phyloP scores from a whole-genome alignment of 2,113 vertebrate species.

The Centropus bengalensis region DNA sequence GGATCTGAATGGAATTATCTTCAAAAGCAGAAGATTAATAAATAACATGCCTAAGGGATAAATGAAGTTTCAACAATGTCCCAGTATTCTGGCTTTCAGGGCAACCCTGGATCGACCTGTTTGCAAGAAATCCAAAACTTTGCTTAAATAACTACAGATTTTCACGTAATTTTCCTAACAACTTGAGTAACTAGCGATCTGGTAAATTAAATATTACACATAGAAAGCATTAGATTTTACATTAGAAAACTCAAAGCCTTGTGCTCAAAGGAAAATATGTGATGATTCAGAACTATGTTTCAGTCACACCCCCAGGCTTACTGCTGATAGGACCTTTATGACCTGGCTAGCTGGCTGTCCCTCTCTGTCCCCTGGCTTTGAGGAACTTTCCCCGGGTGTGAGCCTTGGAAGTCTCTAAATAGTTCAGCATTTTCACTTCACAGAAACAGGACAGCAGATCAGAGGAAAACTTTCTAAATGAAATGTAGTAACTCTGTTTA shows the following conservation, averaged over 20 bases:
- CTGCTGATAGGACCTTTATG: background rate
- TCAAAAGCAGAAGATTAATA: conserved; percentile 21
- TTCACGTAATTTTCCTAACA: background rate
- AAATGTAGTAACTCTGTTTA: background rate
- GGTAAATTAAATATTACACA: background rate
- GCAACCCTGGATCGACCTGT: background rate
- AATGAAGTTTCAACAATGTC: background rate
- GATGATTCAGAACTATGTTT: background rate
- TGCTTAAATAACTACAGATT: background rate
- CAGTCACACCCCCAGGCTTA: background rate
- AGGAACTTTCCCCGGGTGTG: background rate
- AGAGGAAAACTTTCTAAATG: background rate
- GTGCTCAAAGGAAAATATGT: background rate
- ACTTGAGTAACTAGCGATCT: background rate
- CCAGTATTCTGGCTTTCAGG: background rate
- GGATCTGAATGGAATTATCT: conserved; percentile 43
- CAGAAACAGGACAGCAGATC: background rate
- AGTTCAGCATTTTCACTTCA: background rate
- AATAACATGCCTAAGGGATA: conserved; percentile 10
- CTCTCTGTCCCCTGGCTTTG: background rate
- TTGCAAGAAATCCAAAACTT: background rate
- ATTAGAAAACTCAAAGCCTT: background rate
- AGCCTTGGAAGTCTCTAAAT: background rate
- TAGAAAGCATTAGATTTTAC: background rate
- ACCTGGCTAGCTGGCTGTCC: background rate